Evolutionary conservation across 2,888 invertebrate species (phyloP), one percentile per base, ranked within the genome.

Genomic region (Linyphia triangularis): DNA sequence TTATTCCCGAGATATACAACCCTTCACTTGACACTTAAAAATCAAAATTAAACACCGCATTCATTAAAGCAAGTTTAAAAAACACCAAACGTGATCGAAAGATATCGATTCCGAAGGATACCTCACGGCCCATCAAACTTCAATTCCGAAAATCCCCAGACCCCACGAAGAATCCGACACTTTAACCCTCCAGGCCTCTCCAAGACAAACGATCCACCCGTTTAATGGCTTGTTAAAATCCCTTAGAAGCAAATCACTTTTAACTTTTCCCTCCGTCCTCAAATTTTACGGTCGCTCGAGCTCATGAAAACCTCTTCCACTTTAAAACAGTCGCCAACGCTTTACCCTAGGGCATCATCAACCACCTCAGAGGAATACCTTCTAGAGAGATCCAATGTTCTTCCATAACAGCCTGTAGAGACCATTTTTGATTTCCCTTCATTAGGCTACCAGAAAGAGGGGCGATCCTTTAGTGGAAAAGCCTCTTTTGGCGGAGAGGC

Each of bases 161-260:
- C n/a, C 7, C 7, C 59, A 9, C 10, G 33, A 59, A 22, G 57
- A 65, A 67, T 51, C 30, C 78, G 67, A 37, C 77, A 33, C 63
- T 63, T 77, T 77, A 77, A 77, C 77, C 28, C 19, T 40, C 13
- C 9, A 9, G 9, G 3, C 63, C 40, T n/a, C 2, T 24, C 43
- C 13, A 22, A 77, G 63, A 77, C 77, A 77, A 77, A 77, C 77
- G 77, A 77, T 61, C 37, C 63, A 77, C 63, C 40, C 24, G 51
- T 65, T 79, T 79, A 79, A 79, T 67, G 78, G 78, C 51, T 43
- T 51, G 78, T 67, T 79, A 65, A 79, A 79, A 79, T 65, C 78
- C 51, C 43, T 26, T 43, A n/a, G 24, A 19, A 57, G 43, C 43
- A 79, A 79, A 79, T 79, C 43, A 79, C 78, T 77, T 77, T 77